Conservation (phyloP, 2,888 invertebrate species). For the Torymus texanus region DNA sequence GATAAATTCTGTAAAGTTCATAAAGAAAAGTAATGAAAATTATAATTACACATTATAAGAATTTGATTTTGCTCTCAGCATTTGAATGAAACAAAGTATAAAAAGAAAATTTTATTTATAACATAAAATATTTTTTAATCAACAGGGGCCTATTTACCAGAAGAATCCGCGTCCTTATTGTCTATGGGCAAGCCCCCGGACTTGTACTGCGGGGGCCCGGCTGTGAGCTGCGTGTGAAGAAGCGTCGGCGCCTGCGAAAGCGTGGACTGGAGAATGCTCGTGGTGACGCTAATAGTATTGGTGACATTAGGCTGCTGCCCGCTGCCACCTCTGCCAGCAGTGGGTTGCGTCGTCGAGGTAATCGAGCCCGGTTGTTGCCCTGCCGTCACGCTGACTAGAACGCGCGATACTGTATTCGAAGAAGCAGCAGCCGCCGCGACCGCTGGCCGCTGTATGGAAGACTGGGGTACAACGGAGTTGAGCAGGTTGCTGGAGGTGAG, state of each 20-base stretch:
- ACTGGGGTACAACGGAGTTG: constrained; percentile 68
- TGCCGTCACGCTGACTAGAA: constrained; percentile 53
- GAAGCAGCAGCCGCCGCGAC: constrained; percentile 31
- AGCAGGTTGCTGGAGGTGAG: constrained; percentile 69
- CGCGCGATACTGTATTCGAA: constrained; percentile 57
- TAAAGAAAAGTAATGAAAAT: not conserved
- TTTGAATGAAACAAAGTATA: not conserved
- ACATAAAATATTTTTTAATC: not conserved
- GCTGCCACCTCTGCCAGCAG: constrained; percentile 5
- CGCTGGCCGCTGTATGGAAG: constrained; percentile 65
- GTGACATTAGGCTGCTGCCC: not conserved
- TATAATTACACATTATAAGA: not conserved
- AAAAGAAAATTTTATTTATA: no score
- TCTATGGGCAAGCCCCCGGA: constrained; percentile 68
- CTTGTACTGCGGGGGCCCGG: constrained; percentile 68
- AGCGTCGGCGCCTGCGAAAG: constrained; percentile 70
- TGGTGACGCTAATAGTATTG: constrained; percentile 33
- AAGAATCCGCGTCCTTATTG: constrained; percentile 67
- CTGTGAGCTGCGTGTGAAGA: constrained; percentile 69
- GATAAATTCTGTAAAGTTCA: not conserved
- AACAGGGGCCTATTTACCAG: constrained; percentile 45
- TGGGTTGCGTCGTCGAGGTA: constrained; percentile 30
- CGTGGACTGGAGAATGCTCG: constrained; percentile 70
- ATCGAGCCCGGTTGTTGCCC: constrained; percentile 33
- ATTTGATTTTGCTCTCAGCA: constrained; percentile 15